phyloP scores from a whole-genome alignment of 64 coral and sea anemone genomes.

The Porites australiensis region DNA sequence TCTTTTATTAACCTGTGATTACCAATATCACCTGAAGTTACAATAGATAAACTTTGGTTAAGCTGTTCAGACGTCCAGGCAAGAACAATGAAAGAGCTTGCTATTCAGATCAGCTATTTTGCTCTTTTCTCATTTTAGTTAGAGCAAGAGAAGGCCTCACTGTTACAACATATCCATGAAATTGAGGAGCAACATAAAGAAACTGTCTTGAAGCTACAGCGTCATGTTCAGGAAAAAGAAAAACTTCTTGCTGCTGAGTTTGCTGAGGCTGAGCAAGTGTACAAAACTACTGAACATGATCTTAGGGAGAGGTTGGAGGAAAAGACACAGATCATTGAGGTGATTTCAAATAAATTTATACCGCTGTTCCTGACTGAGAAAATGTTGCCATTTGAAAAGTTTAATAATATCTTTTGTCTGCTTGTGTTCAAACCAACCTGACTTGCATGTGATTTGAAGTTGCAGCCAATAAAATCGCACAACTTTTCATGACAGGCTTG shows the following conservation, averaged over 20 bases:
- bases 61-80: background rate
- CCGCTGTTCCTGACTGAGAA: too few relatives aligned
- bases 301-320: conserved; percentile 91
- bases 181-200: conserved; percentile 84
- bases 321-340: conserved; percentile 96
- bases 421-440: too few relatives aligned
- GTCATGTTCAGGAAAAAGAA: conserved; percentile 90
- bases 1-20: too few relatives aligned
- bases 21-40: too few relatives aligned
- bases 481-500: too few relatives aligned
- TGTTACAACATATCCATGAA: conserved; percentile 69
- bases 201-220: conserved; percentile 72
- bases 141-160: conserved; percentile 63
- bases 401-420: too few relatives aligned
- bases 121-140: conserved; percentile 24
- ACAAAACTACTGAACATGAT: conserved; percentile 95
- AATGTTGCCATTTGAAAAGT: too few relatives aligned
- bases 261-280: conserved; percentile 82
- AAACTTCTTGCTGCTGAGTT: conserved; percentile 83
- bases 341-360: background rate
- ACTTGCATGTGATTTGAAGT: too few relatives aligned
- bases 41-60: background rate
- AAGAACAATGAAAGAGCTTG: too few relatives aligned
- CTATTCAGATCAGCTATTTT: background rate
- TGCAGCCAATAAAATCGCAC: too few relatives aligned